Evolutionary conservation across 23 tunicate genomes (phyloP).

Genomic region (Aplidium turbinatum): DNA sequence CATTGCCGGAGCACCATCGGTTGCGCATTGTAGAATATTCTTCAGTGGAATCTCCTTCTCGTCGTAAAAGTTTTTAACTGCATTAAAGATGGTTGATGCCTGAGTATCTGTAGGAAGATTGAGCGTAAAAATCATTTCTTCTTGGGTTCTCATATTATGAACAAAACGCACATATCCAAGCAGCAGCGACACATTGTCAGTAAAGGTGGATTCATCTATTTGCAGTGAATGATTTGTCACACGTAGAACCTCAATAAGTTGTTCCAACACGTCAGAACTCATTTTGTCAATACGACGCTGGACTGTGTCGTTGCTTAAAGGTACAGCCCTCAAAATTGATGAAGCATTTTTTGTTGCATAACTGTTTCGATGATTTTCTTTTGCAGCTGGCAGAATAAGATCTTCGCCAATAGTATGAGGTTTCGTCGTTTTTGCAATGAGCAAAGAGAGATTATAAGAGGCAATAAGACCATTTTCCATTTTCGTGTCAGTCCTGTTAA

Average conservation of each 20-base stretch:
- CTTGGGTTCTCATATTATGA: constrained; percentile 30
- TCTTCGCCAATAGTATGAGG: constrained; percentile 59
- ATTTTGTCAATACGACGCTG: constrained; percentile 24
- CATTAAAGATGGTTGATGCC: constrained; percentile 53
- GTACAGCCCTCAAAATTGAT: constrained; percentile 29
- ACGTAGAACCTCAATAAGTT: constrained; percentile 29
- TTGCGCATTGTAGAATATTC: constrained; percentile 57
- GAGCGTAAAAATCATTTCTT: constrained; percentile 52
- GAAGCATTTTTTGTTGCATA: constrained; percentile 45
- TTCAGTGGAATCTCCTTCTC: constrained; percentile 48
- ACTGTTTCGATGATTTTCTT: constrained; percentile 44
- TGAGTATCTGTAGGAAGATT: constrained; percentile 49
- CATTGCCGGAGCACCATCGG: constrained; percentile 57
- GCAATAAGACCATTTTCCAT: constrained; percentile 57
- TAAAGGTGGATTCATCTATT: constrained; percentile 29
- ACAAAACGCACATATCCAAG: constrained; percentile 35
- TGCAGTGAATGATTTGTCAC: constrained; percentile 24
- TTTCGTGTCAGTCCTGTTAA: constrained; percentile 32
- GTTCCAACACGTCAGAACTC: constrained; percentile 25
- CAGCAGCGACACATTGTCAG: constrained; percentile 14
- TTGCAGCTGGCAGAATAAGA: constrained; percentile 39
- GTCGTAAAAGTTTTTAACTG: constrained; percentile 30
- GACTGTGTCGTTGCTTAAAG: constrained; percentile 37
- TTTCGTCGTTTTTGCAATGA: constrained; percentile 60
- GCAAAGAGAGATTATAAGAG: constrained; percentile 41